Base-by-base conservation (phyloP, 2,888 invertebrate species). In the Latheticus oryzae region DNA sequence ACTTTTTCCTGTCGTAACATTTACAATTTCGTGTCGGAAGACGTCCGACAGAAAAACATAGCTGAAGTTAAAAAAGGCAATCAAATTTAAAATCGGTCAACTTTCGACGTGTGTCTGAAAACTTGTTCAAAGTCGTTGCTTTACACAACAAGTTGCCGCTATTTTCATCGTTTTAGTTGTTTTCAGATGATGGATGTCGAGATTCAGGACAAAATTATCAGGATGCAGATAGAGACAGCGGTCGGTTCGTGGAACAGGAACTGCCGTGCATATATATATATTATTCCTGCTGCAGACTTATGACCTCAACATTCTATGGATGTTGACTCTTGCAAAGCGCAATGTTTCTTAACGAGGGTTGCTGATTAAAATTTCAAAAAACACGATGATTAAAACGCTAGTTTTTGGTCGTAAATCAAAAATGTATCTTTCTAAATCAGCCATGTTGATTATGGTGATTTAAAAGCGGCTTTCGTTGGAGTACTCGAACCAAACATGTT, bases 401-500 rank as follows among this genome's bases (percentile, higher is more conserved):
- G 2, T 15, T 5, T 33, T 48, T 37, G 19, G 11, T 8, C 16
- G 15, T 54, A 43, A 54, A 43, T 54, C 53, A 45, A 35, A 23
- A 16, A 8, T 17, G 28, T 37, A 17, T 26, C 37, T 43, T 54
- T 54, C 53, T 54, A 52, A 52, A 42, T 52, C 52, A 52, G 21
- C 51, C 47, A 33, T 47, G 37, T 50, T 37, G 35, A 50, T 37
- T 37, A 13, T 13, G 16, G 17, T 32, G 30, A 30, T 30, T 35
- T 48, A 21, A 35, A 35, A 28, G 40, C 40, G 1, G 13, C 23
- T 33, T 33, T 47, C 33, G 33, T 12, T n/a, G 28, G 37, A 38
- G 45, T 37, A 45, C 53, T 53, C 43, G 53, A 52, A 40, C 40
- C 13, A 17, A 30, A 30, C 52, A 24, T 52, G 52, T 54, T 54